Evolutionary conservation across 2,797 vertebrate species (phyloP), one percentile per base, ranked within the genome.

Genomic region (Gallinago stenura): DNA sequence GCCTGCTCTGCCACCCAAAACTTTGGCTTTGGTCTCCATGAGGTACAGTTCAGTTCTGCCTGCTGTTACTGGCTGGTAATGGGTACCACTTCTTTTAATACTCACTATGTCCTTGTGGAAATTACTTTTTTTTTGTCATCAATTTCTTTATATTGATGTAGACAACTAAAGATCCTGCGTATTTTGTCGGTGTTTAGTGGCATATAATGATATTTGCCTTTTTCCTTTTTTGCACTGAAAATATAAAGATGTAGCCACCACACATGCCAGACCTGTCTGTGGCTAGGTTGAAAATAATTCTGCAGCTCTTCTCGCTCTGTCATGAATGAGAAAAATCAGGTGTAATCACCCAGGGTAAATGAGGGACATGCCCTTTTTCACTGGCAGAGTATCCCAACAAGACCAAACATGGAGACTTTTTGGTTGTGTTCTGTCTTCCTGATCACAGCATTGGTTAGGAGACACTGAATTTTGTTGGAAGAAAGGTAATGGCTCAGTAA

Each of bases 21-120:
- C 3, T 41, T 16, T 0, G 0, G 7, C 5, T 21, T 75, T 31
- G 56, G 50, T 6, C 12, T 51, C 48, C 1, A 1, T 12, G 35
- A 77, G 58, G 31, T 18, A 19, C 13, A 15, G 30, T 39, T 56
- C 46, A 4, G 14, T 54, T 92, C 68, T 60, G 35, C 60, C 28
- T 0, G 0, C 12, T 3, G 0, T 17, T 26, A 6, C 15, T 6
- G n/a, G 10, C 26, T 43, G 41, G 16, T 24, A 9, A 18, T 15
- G 16, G 26, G 6, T 56, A 20, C 14, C 0, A 0, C 45, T 79
- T 39, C 15, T 72, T 83, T 64, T 35, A 45, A 20, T 21, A 8
- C 0, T 0, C 35, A 8, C 2, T 1, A 28, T 25, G 22, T 45
- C 31, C 31, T 6, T 0, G 2, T 37, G 37, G 33, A 45, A 68